Evolutionary conservation across 2,888 invertebrate genomes (phyloP).

Genomic region (Acanthosepion esculentum): DNA sequence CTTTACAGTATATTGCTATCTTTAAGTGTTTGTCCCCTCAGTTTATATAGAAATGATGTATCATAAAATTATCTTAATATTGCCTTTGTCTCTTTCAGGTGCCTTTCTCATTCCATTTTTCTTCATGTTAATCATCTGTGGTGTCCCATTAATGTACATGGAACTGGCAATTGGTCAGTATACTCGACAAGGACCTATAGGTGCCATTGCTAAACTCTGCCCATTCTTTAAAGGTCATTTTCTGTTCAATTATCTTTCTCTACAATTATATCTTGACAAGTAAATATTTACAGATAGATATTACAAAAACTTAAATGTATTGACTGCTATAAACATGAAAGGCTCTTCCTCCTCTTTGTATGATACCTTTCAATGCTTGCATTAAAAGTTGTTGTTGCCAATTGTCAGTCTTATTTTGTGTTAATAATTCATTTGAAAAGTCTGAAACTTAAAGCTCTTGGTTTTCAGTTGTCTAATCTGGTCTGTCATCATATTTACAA

Average conservation of each 20-base stretch:
- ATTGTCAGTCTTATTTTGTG: neutral
- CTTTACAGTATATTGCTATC: neutral
- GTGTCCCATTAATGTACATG: conserved; percentile 93
- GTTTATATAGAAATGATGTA: neutral
- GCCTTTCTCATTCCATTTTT: conserved; percentile 95
- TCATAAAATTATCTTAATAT: neutral
- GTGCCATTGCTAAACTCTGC: conserved; percentile 91
- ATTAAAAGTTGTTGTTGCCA: neutral
- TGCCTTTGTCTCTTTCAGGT: conserved; percentile 78
- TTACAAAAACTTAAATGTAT: neutral
- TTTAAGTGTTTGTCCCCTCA: neutral
- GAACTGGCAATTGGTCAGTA: conserved; percentile 93
- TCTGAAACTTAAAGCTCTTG: too few species aligned
- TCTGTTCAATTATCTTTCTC: neutral
- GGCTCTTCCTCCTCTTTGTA: too few species aligned
- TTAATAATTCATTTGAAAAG: too few species aligned
- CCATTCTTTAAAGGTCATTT: conserved; percentile 87
- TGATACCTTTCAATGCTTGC: neutral
- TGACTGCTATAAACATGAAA: too few species aligned
- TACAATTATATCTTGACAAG: neutral
- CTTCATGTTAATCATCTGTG: conserved; percentile 90
- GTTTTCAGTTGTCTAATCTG: too few species aligned
- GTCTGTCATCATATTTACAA: too few species aligned
- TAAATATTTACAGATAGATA: neutral
- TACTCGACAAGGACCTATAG: conserved; percentile 92